Conservation (phyloP, 2,113 vertebrate genomes). For the Chloropsis cyanopogon region DNA sequence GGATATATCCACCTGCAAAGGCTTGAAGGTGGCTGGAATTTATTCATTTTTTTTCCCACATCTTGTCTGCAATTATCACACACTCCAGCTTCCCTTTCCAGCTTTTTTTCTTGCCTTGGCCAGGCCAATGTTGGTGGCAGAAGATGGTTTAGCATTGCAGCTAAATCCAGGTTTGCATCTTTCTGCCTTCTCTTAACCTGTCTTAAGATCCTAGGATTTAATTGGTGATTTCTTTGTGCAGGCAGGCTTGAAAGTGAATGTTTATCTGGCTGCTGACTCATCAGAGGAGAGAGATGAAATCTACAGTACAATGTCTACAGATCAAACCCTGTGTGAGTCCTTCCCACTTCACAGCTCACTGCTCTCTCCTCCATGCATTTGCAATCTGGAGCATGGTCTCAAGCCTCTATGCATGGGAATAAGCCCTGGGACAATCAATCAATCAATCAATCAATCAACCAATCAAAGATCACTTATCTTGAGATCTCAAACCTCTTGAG, state of each 20-base stretch:
- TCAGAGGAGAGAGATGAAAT: not conserved
- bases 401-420: fast-evolving
- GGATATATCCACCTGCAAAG: not conserved
- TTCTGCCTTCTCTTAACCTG: not conserved
- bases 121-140: not conserved
- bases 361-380: not conserved
- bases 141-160: not conserved
- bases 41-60: not conserved
- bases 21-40: not conserved
- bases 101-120: not conserved
- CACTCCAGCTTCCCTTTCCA: not conserved
- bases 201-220: not conserved
- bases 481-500: not conserved
- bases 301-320: not conserved
- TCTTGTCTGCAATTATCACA: not conserved
- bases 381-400: not conserved
- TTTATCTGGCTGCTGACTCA: slow-evolving; percentile 2
- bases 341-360: not conserved
- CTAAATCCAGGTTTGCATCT: not conserved
- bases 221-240: not conserved
- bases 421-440: not conserved
- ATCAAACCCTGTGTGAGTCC: not conserved
- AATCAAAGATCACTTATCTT: not conserved
- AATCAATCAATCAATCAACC: not conserved
- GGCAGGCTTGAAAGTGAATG: not conserved